Base-by-base conservation (phyloP, 35 echinoderm and acorn worm genomes). In the Anneissia japonica region DNA sequence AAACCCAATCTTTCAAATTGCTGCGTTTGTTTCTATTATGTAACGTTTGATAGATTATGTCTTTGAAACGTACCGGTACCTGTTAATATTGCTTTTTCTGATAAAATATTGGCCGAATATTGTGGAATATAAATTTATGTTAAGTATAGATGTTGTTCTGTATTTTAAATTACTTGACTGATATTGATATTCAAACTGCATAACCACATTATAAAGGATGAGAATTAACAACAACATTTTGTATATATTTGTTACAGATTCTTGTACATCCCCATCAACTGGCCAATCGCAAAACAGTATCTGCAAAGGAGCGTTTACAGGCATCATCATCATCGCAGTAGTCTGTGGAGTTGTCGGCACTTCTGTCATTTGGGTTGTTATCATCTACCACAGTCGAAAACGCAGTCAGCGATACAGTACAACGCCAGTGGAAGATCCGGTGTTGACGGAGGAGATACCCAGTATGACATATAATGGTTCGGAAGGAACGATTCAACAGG, bases 401-500 rank as follows among this genome's bases (percentile, higher is more conserved):
- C 88, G 83, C 17, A 38, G 83, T 19, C 78, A 73, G 13, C 78
- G 93, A 39, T 91, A 88, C 46, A 77, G 79, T 74, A 85, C 74
- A 31, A 55, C 76, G 0, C 75, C 40, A 12, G 46, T 79, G 72
- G 86, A 80, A 46, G 86, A 88, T 29, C 77, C 86, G 0, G 77
- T 51, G 9, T 56, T 95, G 0, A 89, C 93, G 0, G 86, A 87
- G 16, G 90, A 92, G 76, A 97, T 97, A 72, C 94, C 94, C 0
- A 97, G 94, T 76, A 93, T 91, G 40, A 86, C 90, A 26, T 87
- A 92, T 32, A 92, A 97, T 32, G 94, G 94, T 26, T 97, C 94
- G 0, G 94, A 97, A 46, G 90, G 94, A 21, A 97, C 94, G 38
- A 96, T 97, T 0, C 94, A 97, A 41, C 94, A 97, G 39, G 94